A percentile compares a stretch with the other conserved stretches of the same genome.
phyloP scores from a whole-genome alignment of 2,888 invertebrate genomes.

The Papilio protenor region DNA sequence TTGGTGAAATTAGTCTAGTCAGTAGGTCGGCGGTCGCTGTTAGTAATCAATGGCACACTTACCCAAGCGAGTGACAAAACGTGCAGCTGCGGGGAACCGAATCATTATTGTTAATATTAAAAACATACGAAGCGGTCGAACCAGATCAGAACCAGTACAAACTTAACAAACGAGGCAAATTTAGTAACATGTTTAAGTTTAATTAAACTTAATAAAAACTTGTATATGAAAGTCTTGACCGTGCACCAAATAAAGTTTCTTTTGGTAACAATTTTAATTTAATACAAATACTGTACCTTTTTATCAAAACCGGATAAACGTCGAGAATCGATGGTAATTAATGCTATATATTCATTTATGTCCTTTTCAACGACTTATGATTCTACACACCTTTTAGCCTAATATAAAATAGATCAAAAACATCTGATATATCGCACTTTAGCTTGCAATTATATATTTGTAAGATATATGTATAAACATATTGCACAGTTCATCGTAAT shows the following conservation, averaged over 20 bases:
- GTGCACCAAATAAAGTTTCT: constrained; percentile 19
- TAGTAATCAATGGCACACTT: constrained; percentile 72
- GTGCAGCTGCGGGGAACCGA: constrained; percentile 46
- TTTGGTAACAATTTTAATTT: not conserved
- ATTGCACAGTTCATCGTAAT: not conserved
- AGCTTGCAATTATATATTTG: not conserved
- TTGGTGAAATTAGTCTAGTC: constrained; percentile 60
- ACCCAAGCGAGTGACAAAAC: constrained; percentile 69
- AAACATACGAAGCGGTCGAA: constrained; percentile 35
- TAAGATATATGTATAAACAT: not conserved
- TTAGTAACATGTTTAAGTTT: constrained; percentile 27
- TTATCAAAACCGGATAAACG: not conserved
- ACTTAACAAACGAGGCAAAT: constrained; percentile 25
- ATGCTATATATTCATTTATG: not conserved
- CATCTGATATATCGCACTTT: not conserved
- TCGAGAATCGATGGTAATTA: not conserved
- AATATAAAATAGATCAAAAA: not conserved
- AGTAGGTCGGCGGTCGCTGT: constrained; percentile 64
- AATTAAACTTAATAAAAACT: constrained; percentile 30
- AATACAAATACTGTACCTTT: constrained; percentile 10
- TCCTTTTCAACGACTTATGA: not conserved
- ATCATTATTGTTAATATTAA: constrained; percentile 43
- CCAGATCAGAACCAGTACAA: constrained; percentile 31
- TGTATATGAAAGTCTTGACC: constrained; percentile 31
- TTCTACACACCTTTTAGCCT: not conserved